These are phyloP conservation scores for Sarotherodon lohbergeri DNA, from an alignment of 2,113 vertebrate genomes.

Conservation along the genomic window DNA sequence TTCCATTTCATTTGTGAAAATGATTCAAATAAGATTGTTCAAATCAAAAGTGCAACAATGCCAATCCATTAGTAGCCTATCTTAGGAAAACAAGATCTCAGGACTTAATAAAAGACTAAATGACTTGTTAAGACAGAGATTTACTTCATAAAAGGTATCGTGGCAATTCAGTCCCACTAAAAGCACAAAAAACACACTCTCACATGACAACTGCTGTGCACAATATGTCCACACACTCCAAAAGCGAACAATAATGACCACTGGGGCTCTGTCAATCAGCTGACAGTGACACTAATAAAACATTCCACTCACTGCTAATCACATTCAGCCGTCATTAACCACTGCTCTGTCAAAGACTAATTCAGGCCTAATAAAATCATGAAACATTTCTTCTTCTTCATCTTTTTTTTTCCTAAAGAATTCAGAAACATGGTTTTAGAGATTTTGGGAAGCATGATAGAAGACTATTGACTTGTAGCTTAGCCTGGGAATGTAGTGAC, in stretches of 20 bases:
- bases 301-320: conserved; percentile 40
- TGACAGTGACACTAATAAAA: conserved; percentile 26
- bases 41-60: not conserved
- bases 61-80: not conserved
- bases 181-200: conserved; percentile 2
- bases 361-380: conserved; percentile 36
- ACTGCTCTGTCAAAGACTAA: conserved; percentile 13
- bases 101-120: not conserved
- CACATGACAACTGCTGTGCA: not conserved
- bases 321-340: conserved; percentile 30
- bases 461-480: conserved; percentile 28
- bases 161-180: not conserved
- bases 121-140: conserved; percentile 15
- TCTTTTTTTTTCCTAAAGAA: not conserved
- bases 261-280: conserved; percentile 34
- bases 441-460: conserved; percentile 1
- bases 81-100: not conserved
- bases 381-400: not conserved
- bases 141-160: not conserved
- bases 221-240: not conserved
- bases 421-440: not conserved
- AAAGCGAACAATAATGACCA: conserved; percentile 14
- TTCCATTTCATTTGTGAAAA: not conserved
- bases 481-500: conserved; percentile 60
- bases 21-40: not conserved